Base-by-base conservation (phyloP, 1,140 invertebrate species). In the Pseudomyrmex dendroicus region DNA sequence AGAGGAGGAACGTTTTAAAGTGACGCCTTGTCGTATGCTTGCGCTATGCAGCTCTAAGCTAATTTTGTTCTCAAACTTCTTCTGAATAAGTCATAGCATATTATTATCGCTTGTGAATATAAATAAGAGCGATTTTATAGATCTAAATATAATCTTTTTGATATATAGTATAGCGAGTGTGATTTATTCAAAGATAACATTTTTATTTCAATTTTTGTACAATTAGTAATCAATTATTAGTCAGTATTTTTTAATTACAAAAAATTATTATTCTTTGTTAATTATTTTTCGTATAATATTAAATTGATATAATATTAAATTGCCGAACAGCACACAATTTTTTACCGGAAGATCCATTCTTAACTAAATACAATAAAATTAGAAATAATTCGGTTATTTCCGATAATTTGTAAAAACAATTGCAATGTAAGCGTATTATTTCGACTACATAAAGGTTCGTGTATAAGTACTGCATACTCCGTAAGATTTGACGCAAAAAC, bases 81-180 rank as follows among this genome's bases (percentile, higher is more conserved):
- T 25, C 63, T 78, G 52, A 57, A 78, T 68, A 68, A 56, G 63
- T 66, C 76, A 48, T 7, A 50, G 73, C 22, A 35, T 57, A 62
- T 12, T 66, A 12, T 78, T 35, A 12, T 78, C 15, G n/a, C 46
- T 48, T 52, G 63, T 68, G 63, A 78, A 68, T 68, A 68, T 70
- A 20, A 78, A 78, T 68, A 57, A 78, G 2, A 22, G 50, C 64
- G 20, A 48, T 78, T 78, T 78, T 68, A 68, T 70, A 48, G 15
- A 57, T 10, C 13, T 46, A 25, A 25, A 52, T 10, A 76, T 76
- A 76, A 35, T 20, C 4, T 13, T 12, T 4, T 22, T 48, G 17
- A 57, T 57, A 46, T 35, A 35, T 35, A 35, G 5, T 35, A 68
- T 68, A 64, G 56, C 68, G 46, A 68, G 46, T 67, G 48, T 67